Conservation (phyloP, 2,113 vertebrate genomes). For the Leptosomus discolor region DNA sequence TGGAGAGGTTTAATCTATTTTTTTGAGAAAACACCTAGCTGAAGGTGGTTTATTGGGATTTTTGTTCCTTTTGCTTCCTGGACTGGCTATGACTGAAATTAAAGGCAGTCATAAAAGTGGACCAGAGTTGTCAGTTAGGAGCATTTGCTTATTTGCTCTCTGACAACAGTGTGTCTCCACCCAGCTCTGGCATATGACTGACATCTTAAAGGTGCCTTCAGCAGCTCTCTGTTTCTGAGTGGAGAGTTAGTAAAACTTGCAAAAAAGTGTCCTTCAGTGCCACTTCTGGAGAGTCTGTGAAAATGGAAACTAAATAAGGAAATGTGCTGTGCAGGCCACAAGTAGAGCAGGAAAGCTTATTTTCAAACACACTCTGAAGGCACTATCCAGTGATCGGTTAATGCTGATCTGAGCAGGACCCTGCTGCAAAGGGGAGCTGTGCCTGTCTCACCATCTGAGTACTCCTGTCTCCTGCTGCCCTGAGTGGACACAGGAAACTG, state of each 20-base stretch:
- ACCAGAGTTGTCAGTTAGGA: background rate
- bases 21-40: background rate
- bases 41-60: background rate
- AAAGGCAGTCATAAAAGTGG: background rate
- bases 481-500: background rate
- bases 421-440: background rate
- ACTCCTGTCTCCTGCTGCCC: background rate
- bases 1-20: background rate
- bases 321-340: background rate
- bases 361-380: background rate
- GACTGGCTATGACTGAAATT: background rate
- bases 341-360: background rate
- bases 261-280: background rate
- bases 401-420: background rate
- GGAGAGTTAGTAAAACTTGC: background rate
- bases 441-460: accelerated
- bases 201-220: background rate
- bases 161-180: background rate
- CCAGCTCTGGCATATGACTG: background rate
- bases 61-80: background rate
- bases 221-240: background rate
- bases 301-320: background rate
- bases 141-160: background rate
- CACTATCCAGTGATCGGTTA: background rate
- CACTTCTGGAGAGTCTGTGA: background rate